Conservation (phyloP, 2,888 invertebrate genomes). For the Macrophya alboannulata region DNA sequence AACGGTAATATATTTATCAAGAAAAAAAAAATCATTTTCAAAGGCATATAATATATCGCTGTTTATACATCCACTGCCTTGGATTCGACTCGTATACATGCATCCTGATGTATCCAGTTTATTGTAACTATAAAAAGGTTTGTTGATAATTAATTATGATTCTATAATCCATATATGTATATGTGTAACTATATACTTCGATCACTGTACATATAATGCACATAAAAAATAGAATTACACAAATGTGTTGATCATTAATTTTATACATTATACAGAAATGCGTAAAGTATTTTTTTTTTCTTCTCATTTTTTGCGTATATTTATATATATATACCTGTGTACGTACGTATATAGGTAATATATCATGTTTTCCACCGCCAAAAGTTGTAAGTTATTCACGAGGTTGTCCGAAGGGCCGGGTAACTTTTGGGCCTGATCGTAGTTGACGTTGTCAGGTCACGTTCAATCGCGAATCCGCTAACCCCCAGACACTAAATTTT, state of each 20-base stretch:
- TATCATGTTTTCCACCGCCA: background rate
- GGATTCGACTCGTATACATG: background rate
- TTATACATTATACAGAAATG: too few species aligned
- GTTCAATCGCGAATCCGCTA: conserved; percentile 39
- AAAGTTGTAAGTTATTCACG: conserved; percentile 33
- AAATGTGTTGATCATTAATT: too few species aligned
- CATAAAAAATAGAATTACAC: too few species aligned
- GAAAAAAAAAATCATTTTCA: background rate
- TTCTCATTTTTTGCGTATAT: background rate
- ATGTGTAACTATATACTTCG: background rate
- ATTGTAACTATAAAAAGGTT: background rate
- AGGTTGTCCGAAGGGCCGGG: background rate
- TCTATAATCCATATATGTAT: background rate
- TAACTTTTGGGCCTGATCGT: conserved; percentile 32
- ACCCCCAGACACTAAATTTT: background rate
- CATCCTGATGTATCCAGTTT: background rate
- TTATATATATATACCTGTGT: too few species aligned
- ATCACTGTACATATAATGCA: too few species aligned
- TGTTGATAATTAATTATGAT: background rate
- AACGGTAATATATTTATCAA: background rate
- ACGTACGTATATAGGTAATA: background rate
- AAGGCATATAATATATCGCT: background rate
- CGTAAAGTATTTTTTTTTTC: background rate
- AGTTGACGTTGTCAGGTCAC: conserved; percentile 29
- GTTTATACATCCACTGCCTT: background rate